A percentile compares a stretch with the other conserved stretches of the same genome.
Conservation (phyloP, 2,797 vertebrate genomes). For the Hydrophis major region DNA sequence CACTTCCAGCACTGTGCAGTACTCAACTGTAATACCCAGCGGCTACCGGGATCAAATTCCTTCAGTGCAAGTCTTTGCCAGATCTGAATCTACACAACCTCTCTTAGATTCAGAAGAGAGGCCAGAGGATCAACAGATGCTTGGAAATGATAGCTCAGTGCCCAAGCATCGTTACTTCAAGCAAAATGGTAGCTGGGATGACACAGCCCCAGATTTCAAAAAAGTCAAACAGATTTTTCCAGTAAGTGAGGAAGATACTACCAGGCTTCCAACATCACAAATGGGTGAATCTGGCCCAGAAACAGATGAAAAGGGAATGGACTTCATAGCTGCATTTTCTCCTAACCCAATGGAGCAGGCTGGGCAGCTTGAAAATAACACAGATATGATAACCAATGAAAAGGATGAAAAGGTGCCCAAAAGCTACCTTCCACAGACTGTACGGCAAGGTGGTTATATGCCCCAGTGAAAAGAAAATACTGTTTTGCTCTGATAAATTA, state of each 20-base stretch:
- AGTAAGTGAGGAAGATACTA: slow-evolving; percentile 61
- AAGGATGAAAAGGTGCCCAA: slow-evolving; percentile 71
- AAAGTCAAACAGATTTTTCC: slow-evolving; percentile 52
- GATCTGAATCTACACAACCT: slow-evolving; percentile 95
- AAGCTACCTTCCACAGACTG: slow-evolving; percentile 85
- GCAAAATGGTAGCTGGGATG: slow-evolving; percentile 59
- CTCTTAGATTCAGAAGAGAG: slow-evolving; percentile 89
- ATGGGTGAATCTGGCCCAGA: slow-evolving; percentile 69
- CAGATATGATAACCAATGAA: slow-evolving; percentile 51
- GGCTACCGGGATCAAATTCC: slow-evolving; percentile 83
- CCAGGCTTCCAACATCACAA: slow-evolving; percentile 61
- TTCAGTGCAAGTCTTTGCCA: slow-evolving; percentile 77
- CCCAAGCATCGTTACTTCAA: slow-evolving; percentile 70
- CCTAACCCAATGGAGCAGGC: slow-evolving; percentile 57
- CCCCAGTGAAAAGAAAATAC: slow-evolving; percentile 78
- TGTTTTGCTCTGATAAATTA: slow-evolving; percentile 55
- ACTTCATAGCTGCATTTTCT: slow-evolving; percentile 55
- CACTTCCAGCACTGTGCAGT: slow-evolving; percentile 89
- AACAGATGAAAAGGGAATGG: slow-evolving; percentile 59
- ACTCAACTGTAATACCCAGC: slow-evolving; percentile 88
- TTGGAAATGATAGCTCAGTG: slow-evolving; percentile 51
- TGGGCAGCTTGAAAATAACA: slow-evolving; percentile 54
- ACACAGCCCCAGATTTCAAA: slow-evolving; percentile 65
- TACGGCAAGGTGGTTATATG: slow-evolving; percentile 82
- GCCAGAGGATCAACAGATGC: slow-evolving; percentile 70